Conservation (phyloP, 2,113 vertebrate species). For the Perca schrenkii region DNA sequence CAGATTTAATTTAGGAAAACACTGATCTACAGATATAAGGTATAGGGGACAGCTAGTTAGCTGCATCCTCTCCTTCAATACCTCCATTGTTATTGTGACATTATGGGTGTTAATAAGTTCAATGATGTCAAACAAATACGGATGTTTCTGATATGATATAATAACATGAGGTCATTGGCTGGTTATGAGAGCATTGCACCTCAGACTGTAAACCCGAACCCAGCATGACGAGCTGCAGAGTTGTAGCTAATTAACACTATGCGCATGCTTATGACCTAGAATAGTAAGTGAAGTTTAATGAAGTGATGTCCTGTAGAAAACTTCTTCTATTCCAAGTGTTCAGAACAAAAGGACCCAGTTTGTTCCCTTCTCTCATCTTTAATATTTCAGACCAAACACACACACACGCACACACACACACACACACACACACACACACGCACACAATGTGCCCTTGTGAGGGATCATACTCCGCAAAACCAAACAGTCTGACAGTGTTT, state of each 20-base stretch:
- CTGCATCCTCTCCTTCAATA: background rate
- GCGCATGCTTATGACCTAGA: background rate
- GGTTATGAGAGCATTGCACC: background rate
- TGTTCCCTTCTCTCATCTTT: conserved; percentile 44
- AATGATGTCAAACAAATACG: background rate
- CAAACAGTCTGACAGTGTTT: conserved; percentile 94
- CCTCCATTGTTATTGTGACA: background rate
- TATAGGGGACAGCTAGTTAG: background rate
- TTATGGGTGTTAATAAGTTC: background rate
- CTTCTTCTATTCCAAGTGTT: background rate
- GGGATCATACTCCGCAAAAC: conserved; percentile 88
- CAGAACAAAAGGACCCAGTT: conserved; percentile 32
- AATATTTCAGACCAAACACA: conserved; percentile 56
- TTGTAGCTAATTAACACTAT: conserved; percentile 8
- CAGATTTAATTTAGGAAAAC: conserved; percentile 41
- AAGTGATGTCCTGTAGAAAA: conserved; percentile 32
- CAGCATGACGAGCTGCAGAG: background rate
- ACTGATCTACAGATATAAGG: conserved; percentile 11
- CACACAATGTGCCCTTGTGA: conserved; percentile 97
- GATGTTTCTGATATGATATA: conserved; percentile 4
- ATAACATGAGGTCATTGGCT: background rate
- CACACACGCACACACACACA: background rate
- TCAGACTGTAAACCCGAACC: background rate
- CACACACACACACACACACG: conserved; percentile 16
- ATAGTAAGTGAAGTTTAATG: background rate